phyloP scores from a whole-genome alignment of 2,797 vertebrate genomes.

The Molossus alvarezi region DNA sequence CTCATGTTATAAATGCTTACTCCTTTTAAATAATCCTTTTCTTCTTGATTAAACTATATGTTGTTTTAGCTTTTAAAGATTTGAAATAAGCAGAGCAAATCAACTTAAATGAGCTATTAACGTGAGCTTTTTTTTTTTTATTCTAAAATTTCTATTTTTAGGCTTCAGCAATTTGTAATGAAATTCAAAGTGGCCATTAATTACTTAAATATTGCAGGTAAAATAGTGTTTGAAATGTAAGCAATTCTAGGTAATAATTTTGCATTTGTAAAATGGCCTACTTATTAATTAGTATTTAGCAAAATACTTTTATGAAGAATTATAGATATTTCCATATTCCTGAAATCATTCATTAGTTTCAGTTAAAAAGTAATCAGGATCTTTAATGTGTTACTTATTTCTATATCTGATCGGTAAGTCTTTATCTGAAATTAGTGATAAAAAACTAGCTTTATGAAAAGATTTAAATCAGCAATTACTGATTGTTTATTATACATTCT shows the following conservation, averaged over 20 bases:
- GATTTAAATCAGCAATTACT: constrained; percentile 5
- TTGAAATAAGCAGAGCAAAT: constrained; percentile 59
- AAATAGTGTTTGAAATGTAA: constrained; percentile 71
- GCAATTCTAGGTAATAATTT: constrained; percentile 22
- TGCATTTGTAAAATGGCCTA: constrained; percentile 48
- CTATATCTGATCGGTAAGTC: constrained; percentile 27
- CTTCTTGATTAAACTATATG: constrained; percentile 2
- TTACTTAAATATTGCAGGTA: constrained; percentile 32
- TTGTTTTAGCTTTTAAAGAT: constrained; percentile 55
- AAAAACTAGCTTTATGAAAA: constrained; percentile 41
- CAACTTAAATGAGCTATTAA: constrained; percentile 54
- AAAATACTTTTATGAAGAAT: constrained; percentile 36
- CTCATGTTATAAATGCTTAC: constrained; percentile 32
- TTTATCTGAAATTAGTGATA: constrained; percentile 40
- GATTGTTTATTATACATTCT: constrained; percentile 34
- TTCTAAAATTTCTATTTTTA: constrained; percentile 66
- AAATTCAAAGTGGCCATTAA: constrained; percentile 58
- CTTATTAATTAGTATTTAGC: constrained; percentile 51
- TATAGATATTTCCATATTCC: constrained; percentile 40
- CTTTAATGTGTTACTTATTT: constrained; percentile 58
- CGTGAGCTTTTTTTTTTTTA: constrained; percentile 30
- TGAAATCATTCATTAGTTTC: constrained; percentile 50
- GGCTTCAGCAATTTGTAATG: constrained; percentile 42
- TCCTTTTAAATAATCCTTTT: constrained; percentile 50
- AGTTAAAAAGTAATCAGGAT: constrained; percentile 17